Base-by-base conservation (phyloP, 1,140 invertebrate genomes). In the Drosophila rhopaloa region DNA sequence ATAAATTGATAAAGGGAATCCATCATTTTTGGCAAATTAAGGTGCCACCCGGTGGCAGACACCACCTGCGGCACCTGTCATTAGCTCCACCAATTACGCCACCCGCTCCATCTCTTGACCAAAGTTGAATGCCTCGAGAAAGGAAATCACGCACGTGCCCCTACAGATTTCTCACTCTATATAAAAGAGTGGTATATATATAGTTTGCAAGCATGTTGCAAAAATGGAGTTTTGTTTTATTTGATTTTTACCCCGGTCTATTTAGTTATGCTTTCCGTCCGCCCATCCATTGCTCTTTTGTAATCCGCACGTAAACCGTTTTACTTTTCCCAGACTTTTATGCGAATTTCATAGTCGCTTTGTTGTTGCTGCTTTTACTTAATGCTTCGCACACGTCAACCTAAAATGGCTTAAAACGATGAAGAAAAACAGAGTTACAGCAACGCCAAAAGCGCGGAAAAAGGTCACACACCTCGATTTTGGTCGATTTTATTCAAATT, bases 351-450 rank as follows among this genome's bases (percentile, higher is more conserved):
- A 57, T 56, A 55, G 59, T 56, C 9, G 59, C 44, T 44, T 57
- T 74, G 58, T 67, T 78, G 54, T 66, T 63, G 60, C 19, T 72
- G 40, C 57, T 72, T 85, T 70, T 65, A 71, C 65, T 88, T 88
- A 86, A 88, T 88, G 83, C 71, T 88, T 86, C 79, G 82, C 82
- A 86, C 79, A 86, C 83, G 83, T 79, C 81, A 86, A 86, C 68
- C 65, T 51, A 66, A 44, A 74, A 63, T 47, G 58, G 46, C 37
- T 50, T n/a, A 72, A 68, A 71, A 50, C 29, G 37, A 58, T 40
- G 50, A 41, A 55, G 35, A 76, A 76, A 76, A 55, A 53, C 41
- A 32, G 50, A 71, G 60, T 53, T 68, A 65, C 59, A 43, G 41
- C 40, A 51, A 59, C 24, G 41, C 40, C 57, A 59, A 43, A 72